A percentile compares a stretch with the other conserved stretches of the same genome.
Conservation (phyloP, 2,113 vertebrate species). For the Thunnus maccoyii region DNA sequence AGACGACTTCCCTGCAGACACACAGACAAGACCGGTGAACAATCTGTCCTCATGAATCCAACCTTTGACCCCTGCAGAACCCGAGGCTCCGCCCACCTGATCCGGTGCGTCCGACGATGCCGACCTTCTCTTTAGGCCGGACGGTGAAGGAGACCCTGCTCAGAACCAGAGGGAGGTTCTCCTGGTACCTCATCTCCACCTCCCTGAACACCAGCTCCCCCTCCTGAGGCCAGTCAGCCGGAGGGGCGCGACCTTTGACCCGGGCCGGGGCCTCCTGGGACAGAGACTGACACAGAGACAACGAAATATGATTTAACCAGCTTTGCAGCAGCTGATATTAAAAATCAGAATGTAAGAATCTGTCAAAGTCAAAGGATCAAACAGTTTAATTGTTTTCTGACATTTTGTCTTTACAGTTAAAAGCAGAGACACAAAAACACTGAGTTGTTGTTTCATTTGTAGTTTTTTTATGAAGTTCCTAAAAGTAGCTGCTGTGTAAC, state of each 20-base stretch:
- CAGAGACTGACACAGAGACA: conserved; percentile 84
- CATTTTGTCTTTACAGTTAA: too few relatives aligned
- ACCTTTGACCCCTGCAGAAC: not conserved
- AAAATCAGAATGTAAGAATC: too few relatives aligned
- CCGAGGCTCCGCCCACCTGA: conserved; percentile 84
- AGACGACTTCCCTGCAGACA: conserved; percentile 91
- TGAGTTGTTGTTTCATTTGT: too few relatives aligned
- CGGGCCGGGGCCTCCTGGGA: conserved; percentile 93
- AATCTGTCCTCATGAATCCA: not conserved
- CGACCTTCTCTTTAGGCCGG: conserved; percentile 93
- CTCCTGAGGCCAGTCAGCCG: conserved; percentile 92
- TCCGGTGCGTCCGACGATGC: conserved; percentile 94
- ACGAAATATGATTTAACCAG: too few relatives aligned
- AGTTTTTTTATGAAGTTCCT: too few relatives aligned
- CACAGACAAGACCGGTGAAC: not conserved
- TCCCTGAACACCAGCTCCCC: conserved; percentile 92
- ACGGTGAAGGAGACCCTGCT: conserved; percentile 94
- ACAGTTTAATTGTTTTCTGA: too few relatives aligned
- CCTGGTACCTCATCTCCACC: conserved; percentile 93
- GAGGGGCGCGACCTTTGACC: conserved; percentile 90
- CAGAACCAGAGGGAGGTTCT: conserved; percentile 92
- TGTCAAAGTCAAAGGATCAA: too few relatives aligned
- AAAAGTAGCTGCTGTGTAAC: too few relatives aligned
- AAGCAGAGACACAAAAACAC: too few relatives aligned
- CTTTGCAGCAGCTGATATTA: too few relatives aligned